phyloP scores from a whole-genome alignment of 1,140 invertebrate species.

The Ericerus pela region DNA sequence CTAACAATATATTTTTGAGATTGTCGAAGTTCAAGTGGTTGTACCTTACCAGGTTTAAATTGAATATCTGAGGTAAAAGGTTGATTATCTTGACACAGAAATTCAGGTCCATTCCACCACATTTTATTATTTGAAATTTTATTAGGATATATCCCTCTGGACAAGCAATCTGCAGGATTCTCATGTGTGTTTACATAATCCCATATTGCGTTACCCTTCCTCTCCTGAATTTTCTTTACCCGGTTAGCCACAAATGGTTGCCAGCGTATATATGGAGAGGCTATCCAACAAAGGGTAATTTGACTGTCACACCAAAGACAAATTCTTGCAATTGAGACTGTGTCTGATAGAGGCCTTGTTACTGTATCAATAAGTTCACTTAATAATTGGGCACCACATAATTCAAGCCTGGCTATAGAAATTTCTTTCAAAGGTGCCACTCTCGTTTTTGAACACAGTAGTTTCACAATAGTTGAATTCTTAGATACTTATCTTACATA shows the following conservation, averaged over 20 bases:
- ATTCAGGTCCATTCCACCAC: too few species aligned
- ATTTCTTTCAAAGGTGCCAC: constrained; percentile 21
- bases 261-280: constrained; percentile 18
- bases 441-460: constrained; percentile 20
- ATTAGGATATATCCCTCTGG: too few species aligned
- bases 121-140: too few species aligned
- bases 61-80: too few species aligned
- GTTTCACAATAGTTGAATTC: constrained; percentile 9
- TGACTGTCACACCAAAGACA: constrained; percentile 28
- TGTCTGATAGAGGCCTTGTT: neutral
- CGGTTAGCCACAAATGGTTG: constrained; percentile 28
- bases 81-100: too few species aligned
- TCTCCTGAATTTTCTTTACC: constrained; percentile 27
- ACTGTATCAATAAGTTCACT: constrained; percentile 26
- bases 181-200: too few species aligned
- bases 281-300: constrained; percentile 27
- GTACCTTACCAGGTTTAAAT: too few species aligned
- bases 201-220: too few species aligned
- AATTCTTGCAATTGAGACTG: constrained; percentile 8
- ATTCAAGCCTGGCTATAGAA: constrained; percentile 35
- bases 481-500: constrained; percentile 24
- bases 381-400: constrained; percentile 31
- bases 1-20: too few species aligned
- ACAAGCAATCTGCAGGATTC: too few species aligned
- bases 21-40: too few species aligned